A percentile compares a stretch with the other conserved stretches of the same genome.
Evolutionary conservation across 2,797 vertebrate genomes (phyloP).

Genomic region (Masticophis lateralis): DNA sequence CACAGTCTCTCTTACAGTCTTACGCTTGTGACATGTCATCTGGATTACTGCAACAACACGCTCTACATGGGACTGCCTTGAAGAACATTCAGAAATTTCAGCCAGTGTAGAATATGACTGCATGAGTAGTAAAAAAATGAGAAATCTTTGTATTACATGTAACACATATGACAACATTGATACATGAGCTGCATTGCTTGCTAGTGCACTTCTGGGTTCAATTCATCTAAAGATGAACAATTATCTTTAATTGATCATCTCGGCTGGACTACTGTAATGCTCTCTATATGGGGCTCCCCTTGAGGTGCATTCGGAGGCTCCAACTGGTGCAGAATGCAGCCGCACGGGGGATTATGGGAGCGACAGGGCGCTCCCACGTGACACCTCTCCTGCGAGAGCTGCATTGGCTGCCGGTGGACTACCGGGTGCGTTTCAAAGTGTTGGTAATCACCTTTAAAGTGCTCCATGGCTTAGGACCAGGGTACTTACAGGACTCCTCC

Average conservation of each 20-base stretch:
- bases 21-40: background rate
- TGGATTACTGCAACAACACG: background rate
- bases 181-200: background rate
- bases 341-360: too few species aligned
- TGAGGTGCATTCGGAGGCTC: too few species aligned
- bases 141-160: background rate
- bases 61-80: background rate
- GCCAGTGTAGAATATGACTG: background rate
- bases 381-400: too few species aligned
- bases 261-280: too few species aligned
- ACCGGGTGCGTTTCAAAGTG: too few species aligned
- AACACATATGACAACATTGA: background rate
- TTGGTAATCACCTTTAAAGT: too few species aligned
- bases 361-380: too few species aligned
- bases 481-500: too few species aligned
- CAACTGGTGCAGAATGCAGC: too few species aligned
- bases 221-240: background rate
- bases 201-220: background rate
- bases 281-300: too few species aligned
- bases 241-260: background rate
- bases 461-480: too few species aligned
- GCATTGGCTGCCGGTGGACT: too few species aligned
- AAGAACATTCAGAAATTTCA: background rate
- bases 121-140: background rate
- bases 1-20: background rate